Evolutionary conservation across 53 echinoderm and acorn worm genomes (phyloP), one percentile per base, ranked within the genome.

Genomic region (Apostichopus leukothele): DNA sequence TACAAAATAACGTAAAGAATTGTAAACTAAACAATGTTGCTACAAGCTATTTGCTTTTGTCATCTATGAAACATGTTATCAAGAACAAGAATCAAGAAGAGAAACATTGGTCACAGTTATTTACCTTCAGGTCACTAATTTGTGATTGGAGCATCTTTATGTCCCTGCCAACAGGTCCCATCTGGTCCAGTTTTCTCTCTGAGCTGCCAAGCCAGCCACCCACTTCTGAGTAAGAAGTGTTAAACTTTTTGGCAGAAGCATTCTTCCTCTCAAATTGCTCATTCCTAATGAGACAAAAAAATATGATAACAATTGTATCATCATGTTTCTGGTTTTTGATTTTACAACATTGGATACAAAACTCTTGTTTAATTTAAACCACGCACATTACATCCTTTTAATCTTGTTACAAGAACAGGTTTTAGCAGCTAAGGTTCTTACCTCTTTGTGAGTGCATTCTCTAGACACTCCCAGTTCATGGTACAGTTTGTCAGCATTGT

Each of bases 381-480:
- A 57, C 8, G 7, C 1, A 57, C 2, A 57, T 57, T 5, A 10
- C 7, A 57, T 9, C 10, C 8, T 57, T 57, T 7, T 57, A 57
- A 57, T 57, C 57, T 57, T 9, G 57, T 7, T 57, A 57, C 10
- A 57, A 39, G 2, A 39, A 39, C 39, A 39, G 39, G 39, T 39
- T 39, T 3, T 39, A 39, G 2, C 39, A 39, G 39, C 39, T 39
- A 39, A 39, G 39, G 39, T 39, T 39, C 3, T 73, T 76, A 96
- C 96, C 96, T 93, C 88, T 91, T 95, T 19, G 89, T 79, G 61
- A 96, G 76, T 18, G 95, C 88, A 22, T 93, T 93, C 77, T 95
- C 93, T 53, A 96, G 91, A n/a, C 93, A 93, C 59, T 96, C 95
- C 96, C 96, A 96, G 93, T 96, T 96, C 68, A 95, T 93, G 57